Evolutionary conservation across 2,797 vertebrate genomes (phyloP), one percentile per base, ranked within the genome.

Genomic region (Pangasius krempfi): DNA sequence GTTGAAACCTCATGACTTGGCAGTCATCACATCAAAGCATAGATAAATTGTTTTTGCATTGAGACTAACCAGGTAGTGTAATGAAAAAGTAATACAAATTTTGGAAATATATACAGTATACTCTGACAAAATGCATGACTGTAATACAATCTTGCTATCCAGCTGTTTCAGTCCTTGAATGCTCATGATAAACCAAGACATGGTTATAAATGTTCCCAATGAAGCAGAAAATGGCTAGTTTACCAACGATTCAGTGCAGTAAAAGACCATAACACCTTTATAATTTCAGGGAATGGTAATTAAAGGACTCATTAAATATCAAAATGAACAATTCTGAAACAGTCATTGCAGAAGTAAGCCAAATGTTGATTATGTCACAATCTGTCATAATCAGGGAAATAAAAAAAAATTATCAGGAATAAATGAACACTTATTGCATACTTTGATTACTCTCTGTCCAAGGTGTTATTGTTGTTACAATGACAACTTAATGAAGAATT

Each of bases 261-360:
- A 54, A 89, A 73, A 68, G 64, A 80, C 22, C 81, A 70, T 86
- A 20, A 76, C 25, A 58, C 87, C 54, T 84, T 54, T 80, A 30
- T 89, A 64, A 44, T 66, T 80, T 30, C 40, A 8, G 33, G 30
- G 52, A 85, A 70, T 50, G 33, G 14, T 83, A 87, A 87, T 88
- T 87, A 90, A 88, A 83, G 66, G 64, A 87, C 72, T 80, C 87
- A 88, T 90, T 84, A 87, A 73, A 54, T 62, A 27, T 86, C 84
- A 73, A 89, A 90, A 86, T 40, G 33, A 68, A 66, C 4, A 33
- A 40, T 73, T 79, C 60, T 86, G 50, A 7, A 79, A 30, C 50
- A 56, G 50, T 54, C n/a, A 8, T 54, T 79, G 16, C 2, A 37
- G 25, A 4, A 25, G 73, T 76, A n/a, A 76, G 25, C 73, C 25